Evolutionary conservation across 1,140 invertebrate genomes (phyloP).

Genomic region (Neotoxoptera formosana): DNA sequence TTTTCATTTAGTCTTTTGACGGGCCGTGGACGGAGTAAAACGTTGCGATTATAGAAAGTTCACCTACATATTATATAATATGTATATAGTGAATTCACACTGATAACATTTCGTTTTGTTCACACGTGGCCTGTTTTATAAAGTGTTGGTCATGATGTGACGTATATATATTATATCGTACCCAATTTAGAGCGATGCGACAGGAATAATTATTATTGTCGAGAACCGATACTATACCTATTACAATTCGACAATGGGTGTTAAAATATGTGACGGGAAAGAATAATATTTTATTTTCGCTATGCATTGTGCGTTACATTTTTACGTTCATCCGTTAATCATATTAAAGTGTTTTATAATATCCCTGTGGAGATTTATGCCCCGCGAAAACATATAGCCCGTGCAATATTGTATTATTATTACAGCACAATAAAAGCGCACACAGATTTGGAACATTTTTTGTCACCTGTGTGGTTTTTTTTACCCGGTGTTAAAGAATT

Average conservation of each 20-base stretch:
- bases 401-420: not conserved
- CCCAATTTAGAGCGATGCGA: not conserved
- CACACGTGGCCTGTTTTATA: not conserved
- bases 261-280: not conserved
- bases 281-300: not conserved
- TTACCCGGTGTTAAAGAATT: no score
- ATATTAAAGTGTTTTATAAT: constrained; percentile 10
- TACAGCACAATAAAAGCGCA: not conserved
- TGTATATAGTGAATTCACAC: not conserved
- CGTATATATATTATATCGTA: not conserved
- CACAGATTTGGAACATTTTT: not conserved
- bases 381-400: not conserved
- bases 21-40: not conserved
- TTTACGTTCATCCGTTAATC: not conserved
- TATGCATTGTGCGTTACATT: not conserved
- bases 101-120: not conserved
- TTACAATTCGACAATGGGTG: not conserved
- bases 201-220: not conserved
- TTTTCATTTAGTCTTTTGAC: not conserved
- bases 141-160: not conserved
- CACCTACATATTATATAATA: no score
- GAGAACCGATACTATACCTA: not conserved
- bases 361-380: not conserved
- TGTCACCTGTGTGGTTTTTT: not conserved
- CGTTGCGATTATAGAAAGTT: not conserved